phyloP scores from a whole-genome alignment of 2,888 invertebrate species.

The Blastobasis lacticolella region DNA sequence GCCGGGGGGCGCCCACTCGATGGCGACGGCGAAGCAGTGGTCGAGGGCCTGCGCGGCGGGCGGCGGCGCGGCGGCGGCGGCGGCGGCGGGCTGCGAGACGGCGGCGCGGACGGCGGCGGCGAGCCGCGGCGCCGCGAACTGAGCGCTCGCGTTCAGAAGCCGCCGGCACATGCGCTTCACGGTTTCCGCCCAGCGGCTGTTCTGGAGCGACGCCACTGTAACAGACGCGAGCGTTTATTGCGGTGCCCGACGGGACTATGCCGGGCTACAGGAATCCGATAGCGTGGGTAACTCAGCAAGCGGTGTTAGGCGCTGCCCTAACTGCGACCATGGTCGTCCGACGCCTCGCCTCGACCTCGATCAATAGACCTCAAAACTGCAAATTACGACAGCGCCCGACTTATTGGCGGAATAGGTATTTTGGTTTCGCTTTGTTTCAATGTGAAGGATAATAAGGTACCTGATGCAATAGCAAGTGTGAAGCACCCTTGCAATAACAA shows the following conservation, averaged over 20 bases:
- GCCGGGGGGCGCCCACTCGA: conserved; percentile 85
- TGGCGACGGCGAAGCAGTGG: conserved; percentile 84
- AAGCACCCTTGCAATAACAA: too few relatives aligned
- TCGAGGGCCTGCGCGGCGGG: conserved; percentile 72
- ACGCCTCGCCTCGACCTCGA: too few relatives aligned
- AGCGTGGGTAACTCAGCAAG: not conserved
- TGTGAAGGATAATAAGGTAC: too few relatives aligned
- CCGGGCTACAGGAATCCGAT: not conserved
- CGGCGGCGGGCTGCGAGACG: conserved; percentile 39
- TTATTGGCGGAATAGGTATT: too few relatives aligned
- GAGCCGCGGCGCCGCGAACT: conserved; percentile 86
- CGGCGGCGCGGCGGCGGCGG: conserved; percentile 26
- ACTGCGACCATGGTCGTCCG: too few relatives aligned
- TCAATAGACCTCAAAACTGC: too few relatives aligned
- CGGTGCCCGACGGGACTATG: not conserved
- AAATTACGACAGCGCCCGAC: too few relatives aligned
- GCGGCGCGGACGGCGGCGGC: conserved; percentile 83
- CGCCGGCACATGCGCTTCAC: conserved; percentile 85
- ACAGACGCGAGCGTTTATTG: conserved; percentile 4
- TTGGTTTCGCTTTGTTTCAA: too few relatives aligned
- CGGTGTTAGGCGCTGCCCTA: too few relatives aligned
- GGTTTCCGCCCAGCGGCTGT: conserved; percentile 87
- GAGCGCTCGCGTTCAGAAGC: conserved; percentile 85
- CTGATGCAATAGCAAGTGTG: too few relatives aligned
- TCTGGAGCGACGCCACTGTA: conserved; percentile 79